Base-by-base conservation (phyloP, 1,140 invertebrate species). In the Micrasema longulum region DNA sequence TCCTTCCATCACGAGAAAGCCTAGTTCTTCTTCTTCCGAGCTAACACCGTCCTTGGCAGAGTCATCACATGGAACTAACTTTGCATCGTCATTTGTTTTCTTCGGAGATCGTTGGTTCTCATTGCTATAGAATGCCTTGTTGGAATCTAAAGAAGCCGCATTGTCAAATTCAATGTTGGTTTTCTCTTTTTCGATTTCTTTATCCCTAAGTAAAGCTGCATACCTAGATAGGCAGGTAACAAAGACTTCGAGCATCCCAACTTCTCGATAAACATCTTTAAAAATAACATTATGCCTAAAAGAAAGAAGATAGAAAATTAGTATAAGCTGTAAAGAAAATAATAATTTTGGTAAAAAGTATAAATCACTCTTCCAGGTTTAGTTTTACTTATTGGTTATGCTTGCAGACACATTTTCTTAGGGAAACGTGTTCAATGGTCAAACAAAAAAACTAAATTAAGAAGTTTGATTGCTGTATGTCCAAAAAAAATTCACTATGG, bases 231-330 rank as follows among this genome's bases (percentile, higher is more conserved):
- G 86, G 84, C 95, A 97, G n/a, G 93, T 94, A 0, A 97, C 95
- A 80, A 99, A 93, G 6, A 98, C 96, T 87, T 99, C 98, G 68
- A 99, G 83, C 82, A 99, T 91, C 12, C 98, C 97, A 45, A 99
- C 96, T 86, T 99, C 98, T 76, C 97, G 88, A 81, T 96, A 99
- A 1, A 98, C 98, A 83, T 99, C 97, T 87, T 98, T 97, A 82
- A 98, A 99, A 76, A 98, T 91, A 62, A 85, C 82, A 82, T 98
- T 97, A 79, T 97, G 92, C 76, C 92, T 94, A 76, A 73, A 87
- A 85, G 20, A 57, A 36, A 38, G 36, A 57, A 2, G n/a, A n/a
- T n/a, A n/a, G n/a, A 48, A 1, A 48, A 48, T 9, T 48, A n/a
- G 52, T 2, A 7, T 6, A 55, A 23, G 11, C 1, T 11, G n/a